phyloP scores from a whole-genome alignment of 2,888 invertebrate genomes.

The Xanthorhoe spadicearia region DNA sequence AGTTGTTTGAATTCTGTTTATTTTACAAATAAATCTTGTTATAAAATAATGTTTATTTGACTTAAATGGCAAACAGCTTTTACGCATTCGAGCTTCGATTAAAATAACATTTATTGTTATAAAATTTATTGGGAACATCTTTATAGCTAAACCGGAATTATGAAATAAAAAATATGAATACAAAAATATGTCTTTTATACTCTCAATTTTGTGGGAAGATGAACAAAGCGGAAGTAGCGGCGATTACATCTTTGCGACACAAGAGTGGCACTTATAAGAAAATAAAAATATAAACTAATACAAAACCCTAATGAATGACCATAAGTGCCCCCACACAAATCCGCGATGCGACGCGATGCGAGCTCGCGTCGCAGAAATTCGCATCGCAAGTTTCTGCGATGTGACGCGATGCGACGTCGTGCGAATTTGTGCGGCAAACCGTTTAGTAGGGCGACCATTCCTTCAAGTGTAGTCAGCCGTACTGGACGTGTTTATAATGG shows the following conservation, averaged over 20 bases:
- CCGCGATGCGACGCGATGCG: too few relatives aligned
- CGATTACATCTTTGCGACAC: slow-evolving; percentile 43
- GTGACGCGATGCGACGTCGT: too few relatives aligned
- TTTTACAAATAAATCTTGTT: slow-evolving; percentile 62
- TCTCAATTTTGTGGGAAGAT: slow-evolving; percentile 44
- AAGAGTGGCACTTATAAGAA: slow-evolving; percentile 21
- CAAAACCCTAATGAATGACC: slow-evolving; percentile 41
- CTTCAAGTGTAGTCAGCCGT: too few relatives aligned
- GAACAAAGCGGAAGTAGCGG: slow-evolving; percentile 43
- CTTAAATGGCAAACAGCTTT: slow-evolving; percentile 17
- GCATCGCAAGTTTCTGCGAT: too few relatives aligned
- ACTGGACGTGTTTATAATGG: too few relatives aligned
- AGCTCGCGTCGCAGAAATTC: too few relatives aligned
- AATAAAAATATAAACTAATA: slow-evolving; percentile 42
- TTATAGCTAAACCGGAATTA: slow-evolving; percentile 60
- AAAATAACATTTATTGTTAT: slow-evolving; percentile 64
- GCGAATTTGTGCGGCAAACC: too few relatives aligned
- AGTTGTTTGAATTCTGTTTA: slow-evolving; percentile 61
- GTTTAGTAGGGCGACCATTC: too few relatives aligned
- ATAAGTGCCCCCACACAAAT: too few relatives aligned
- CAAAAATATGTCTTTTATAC: slow-evolving; percentile 78
- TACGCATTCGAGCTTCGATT: slow-evolving; percentile 4
- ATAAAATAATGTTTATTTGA: slow-evolving; percentile 43
- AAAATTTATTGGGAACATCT: slow-evolving; percentile 75
- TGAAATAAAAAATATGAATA: slow-evolving; percentile 68